Conservation (phyloP, 2,113 vertebrate species). For the Phodopus roborovskii region DNA sequence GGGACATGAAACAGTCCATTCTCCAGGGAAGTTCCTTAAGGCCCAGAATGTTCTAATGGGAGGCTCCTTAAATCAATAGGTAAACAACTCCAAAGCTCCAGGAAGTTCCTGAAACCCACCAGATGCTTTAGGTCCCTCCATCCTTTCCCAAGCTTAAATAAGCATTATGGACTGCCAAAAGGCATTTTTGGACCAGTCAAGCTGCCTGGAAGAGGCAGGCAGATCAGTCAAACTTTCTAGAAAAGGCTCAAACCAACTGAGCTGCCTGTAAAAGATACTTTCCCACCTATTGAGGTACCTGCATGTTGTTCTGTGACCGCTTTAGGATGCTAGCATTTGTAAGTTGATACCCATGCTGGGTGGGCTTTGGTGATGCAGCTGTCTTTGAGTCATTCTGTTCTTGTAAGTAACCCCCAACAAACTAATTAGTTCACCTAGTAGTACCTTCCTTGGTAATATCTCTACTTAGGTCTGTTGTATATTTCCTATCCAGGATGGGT, state of each 20-base stretch:
- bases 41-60: no score
- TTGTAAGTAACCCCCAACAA: neutral
- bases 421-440: neutral
- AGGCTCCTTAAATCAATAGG: neutral
- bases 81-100: neutral
- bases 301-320: neutral
- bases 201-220: neutral
- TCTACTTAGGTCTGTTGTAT: neutral
- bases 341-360: neutral
- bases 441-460: neutral
- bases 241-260: neutral
- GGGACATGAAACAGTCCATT: neutral
- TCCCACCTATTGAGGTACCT: neutral
- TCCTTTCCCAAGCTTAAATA: neutral
- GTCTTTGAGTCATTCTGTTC: neutral
- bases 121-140: neutral
- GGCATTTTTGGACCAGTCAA: neutral
- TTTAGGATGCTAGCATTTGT: neutral
- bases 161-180: neutral
- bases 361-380: neutral
- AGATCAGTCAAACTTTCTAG: neutral
- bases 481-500: no score
- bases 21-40: neutral
- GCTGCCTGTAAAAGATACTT: neutral
- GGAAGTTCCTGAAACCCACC: neutral